Percentiles rank a stretch among this genome's conserved stretches.
Conservation (phyloP, 2,797 vertebrate species). For the Falco concolor region DNA sequence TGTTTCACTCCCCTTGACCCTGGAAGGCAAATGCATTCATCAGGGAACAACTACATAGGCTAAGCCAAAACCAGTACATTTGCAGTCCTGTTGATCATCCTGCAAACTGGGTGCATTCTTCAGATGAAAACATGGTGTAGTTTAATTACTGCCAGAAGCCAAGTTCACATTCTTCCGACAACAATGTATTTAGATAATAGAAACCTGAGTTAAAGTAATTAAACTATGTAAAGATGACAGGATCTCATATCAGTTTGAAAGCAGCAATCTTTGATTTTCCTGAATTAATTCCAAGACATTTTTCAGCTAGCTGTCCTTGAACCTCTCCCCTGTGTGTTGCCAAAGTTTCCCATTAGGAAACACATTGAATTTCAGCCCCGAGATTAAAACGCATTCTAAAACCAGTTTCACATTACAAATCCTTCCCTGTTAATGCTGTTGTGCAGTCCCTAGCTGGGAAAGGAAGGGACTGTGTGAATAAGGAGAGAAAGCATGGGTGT, state of each 20-base stretch:
- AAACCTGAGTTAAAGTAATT: neutral
- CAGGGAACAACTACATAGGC: neutral
- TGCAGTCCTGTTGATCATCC: neutral
- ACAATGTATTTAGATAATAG: neutral
- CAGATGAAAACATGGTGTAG: neutral
- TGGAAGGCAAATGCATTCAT: neutral
- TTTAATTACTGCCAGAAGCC: neutral
- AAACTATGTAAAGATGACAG: neutral
- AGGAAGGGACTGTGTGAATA: neutral
- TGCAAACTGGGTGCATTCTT: neutral
- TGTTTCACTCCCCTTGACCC: neutral
- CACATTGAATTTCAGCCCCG: neutral
- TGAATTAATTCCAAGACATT: neutral
- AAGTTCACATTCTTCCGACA: neutral
- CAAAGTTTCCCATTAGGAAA: neutral
- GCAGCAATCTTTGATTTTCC: neutral
- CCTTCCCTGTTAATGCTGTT: neutral
- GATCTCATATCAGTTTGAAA: neutral
- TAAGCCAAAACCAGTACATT: neutral
- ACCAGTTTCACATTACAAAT: neutral
- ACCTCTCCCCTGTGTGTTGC: neutral
- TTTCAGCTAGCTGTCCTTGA: neutral
- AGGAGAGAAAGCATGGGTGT: fast-evolving
- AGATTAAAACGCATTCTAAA: neutral
- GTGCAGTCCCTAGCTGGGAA: neutral